phyloP scores from a whole-genome alignment of 2,888 invertebrate genomes.

The Brachypalpus laphriformis region DNA sequence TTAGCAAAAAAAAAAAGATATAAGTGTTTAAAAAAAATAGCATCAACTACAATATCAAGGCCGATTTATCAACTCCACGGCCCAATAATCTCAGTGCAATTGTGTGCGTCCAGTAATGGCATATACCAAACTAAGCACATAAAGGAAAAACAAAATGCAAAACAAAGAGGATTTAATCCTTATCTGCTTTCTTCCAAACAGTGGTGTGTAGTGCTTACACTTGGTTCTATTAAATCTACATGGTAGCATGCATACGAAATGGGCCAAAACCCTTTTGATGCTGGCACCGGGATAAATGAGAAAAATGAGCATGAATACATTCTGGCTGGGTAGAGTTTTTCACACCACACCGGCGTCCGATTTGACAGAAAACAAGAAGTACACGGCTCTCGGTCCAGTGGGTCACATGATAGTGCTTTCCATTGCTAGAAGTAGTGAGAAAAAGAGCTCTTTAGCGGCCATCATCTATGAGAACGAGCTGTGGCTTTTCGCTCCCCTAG shows the following conservation, averaged over 20 bases:
- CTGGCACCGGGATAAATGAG: slow-evolving; percentile 12
- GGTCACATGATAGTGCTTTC: slow-evolving; percentile 30
- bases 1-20: too few species aligned
- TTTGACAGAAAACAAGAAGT: slow-evolving; percentile 22
- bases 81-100: not conserved
- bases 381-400: slow-evolving; percentile 13
- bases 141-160: not conserved
- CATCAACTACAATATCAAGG: slow-evolving; percentile 2
- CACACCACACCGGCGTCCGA: slow-evolving; percentile 8
- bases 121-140: not conserved
- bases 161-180: slow-evolving; percentile 18
- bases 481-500: not conserved
- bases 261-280: slow-evolving; percentile 35
- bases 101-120: not conserved
- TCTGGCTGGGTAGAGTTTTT: not conserved
- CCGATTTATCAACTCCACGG: slow-evolving; percentile 1
- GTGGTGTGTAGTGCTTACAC: slow-evolving; percentile 37
- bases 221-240: slow-evolving; percentile 33
- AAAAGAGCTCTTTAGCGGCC: slow-evolving; percentile 40
- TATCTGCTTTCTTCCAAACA: slow-evolving; percentile 25
- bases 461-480: slow-evolving; percentile 22
- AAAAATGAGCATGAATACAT: slow-evolving; percentile 15
- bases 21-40: not conserved
- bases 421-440: slow-evolving; percentile 24
- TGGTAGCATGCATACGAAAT: slow-evolving; percentile 58